Evolutionary conservation across 1,140 invertebrate genomes (phyloP), one percentile per base, ranked within the genome.

Genomic region (Monomorium pharaonis): DNA sequence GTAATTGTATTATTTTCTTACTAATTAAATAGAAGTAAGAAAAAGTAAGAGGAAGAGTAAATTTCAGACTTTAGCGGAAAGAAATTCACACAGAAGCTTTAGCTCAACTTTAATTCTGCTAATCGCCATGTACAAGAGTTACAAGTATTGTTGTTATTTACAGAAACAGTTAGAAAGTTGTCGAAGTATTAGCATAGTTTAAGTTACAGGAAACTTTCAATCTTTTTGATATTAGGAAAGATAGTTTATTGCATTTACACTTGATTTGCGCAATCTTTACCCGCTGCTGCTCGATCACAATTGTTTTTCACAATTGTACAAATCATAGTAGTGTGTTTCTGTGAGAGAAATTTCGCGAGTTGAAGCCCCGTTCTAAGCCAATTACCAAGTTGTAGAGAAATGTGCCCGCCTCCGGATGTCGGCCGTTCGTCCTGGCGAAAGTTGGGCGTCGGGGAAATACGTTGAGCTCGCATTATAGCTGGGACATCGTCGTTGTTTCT

Each of bases 371-470:
- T 86, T 37, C 70, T 63, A 77, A 91, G 86, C 87, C 91, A 89
- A 91, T 93, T 92, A 92, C 85, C 42, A 92, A 92, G 81, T 92
- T 91, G 67, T 87, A 84, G 70, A 89, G 88, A 90, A 27, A 56
- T 47, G 49, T 30, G 16, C 21, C 51, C 27, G 42, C 58, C 30
- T 44, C 27, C 49, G 56, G 69, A 75, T 42, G 54, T 69, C 47
- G 76, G 76, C 47, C 77, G 77, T 77, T 63, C 60, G 47, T 56
- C 24, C 51, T 69, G 21, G 76, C 27, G 74, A 18, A 83, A 86
- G 77, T 74, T 83, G 63, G 58, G 67, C 56, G 85, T 72, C 42
- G 65, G 16, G 58, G 76, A 85, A 80, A 69, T 65, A 86, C 65
- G 47, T 83, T 60, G 56, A 83, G 77, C 77, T 69, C 47, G 87